Conservation (phyloP, 1,140 invertebrate genomes). For the Aphaenogaster rudis region DNA sequence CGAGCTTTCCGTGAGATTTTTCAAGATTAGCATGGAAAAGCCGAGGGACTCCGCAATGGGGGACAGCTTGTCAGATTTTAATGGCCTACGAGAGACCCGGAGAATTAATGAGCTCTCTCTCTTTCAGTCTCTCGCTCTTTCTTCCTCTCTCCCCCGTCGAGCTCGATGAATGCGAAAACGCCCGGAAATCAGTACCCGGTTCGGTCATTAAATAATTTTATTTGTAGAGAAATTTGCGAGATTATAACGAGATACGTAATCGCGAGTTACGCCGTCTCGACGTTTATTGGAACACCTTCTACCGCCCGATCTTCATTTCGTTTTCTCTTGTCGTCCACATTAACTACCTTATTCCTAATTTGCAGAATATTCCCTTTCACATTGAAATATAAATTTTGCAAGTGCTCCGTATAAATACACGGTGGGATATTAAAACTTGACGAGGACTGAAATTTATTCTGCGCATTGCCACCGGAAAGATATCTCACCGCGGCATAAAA, state of each 20-base stretch:
- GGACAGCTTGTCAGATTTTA: slow-evolving; percentile 63
- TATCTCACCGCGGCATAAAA: slow-evolving; percentile 42
- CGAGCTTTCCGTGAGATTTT: slow-evolving; percentile 58
- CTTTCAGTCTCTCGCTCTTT: too few relatives aligned
- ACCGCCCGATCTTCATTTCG: background rate
- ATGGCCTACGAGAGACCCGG: slow-evolving; percentile 30
- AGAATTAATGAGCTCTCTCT: slow-evolving; percentile 48
- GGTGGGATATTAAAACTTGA: slow-evolving; percentile 47
- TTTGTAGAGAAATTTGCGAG: background rate
- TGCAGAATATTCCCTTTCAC: slow-evolving; percentile 19
- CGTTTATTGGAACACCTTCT: background rate
- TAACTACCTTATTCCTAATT: background rate
- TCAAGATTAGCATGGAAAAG: slow-evolving; percentile 64
- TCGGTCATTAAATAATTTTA: background rate
- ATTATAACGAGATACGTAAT: background rate
- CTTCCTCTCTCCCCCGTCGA: background rate
- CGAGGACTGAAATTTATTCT: slow-evolving; percentile 46
- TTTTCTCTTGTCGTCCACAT: too few relatives aligned
- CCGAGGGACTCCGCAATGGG: slow-evolving; percentile 38
- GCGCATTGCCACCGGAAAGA: slow-evolving; percentile 12
- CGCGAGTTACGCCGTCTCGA: background rate
- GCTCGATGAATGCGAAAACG: background rate
- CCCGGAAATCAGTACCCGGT: background rate
- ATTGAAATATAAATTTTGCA: slow-evolving; percentile 16
- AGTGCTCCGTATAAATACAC: background rate